phyloP scores from a whole-genome alignment of 2,888 invertebrate genomes.

The Thymelicus lineola region DNA sequence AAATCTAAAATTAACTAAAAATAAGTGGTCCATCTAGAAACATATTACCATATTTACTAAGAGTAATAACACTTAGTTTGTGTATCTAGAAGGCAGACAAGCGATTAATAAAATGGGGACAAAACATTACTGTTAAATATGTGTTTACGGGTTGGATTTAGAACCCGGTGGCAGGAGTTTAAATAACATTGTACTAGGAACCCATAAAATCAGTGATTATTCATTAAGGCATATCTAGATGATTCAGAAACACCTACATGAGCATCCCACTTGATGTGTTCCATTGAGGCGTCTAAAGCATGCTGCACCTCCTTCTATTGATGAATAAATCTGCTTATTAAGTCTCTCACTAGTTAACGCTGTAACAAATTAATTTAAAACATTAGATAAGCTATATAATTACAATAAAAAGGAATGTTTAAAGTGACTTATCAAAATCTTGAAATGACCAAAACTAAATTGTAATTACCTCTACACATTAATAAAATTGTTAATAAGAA shows the following conservation, averaged over 20 bases:
- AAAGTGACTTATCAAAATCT: too few species aligned
- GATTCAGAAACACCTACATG: constrained; percentile 87
- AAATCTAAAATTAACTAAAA: too few species aligned
- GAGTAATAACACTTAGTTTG: too few species aligned
- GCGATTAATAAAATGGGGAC: too few species aligned
- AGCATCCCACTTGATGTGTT: constrained; percentile 97
- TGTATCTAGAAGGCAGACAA: too few species aligned
- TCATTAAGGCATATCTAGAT: background rate
- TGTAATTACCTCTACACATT: constrained; percentile 11
- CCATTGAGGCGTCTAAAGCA: constrained; percentile 97
- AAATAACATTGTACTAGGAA: background rate
- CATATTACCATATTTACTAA: too few species aligned
- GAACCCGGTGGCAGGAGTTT: too few species aligned
- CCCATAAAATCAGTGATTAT: background rate
- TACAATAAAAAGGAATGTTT: background rate
- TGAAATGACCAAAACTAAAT: too few species aligned
- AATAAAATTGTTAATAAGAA: background rate
- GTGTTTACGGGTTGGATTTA: too few species aligned
- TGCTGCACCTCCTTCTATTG: constrained; percentile 88
- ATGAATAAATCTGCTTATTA: constrained; percentile 92
- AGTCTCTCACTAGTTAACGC: constrained; percentile 84
- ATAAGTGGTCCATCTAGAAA: too few species aligned
- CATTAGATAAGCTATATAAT: constrained; percentile 40
- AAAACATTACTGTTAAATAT: too few species aligned
- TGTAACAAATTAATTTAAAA: constrained; percentile 52